Conservation (phyloP, 2,888 invertebrate genomes). For the Lasioglossum villosulum region DNA sequence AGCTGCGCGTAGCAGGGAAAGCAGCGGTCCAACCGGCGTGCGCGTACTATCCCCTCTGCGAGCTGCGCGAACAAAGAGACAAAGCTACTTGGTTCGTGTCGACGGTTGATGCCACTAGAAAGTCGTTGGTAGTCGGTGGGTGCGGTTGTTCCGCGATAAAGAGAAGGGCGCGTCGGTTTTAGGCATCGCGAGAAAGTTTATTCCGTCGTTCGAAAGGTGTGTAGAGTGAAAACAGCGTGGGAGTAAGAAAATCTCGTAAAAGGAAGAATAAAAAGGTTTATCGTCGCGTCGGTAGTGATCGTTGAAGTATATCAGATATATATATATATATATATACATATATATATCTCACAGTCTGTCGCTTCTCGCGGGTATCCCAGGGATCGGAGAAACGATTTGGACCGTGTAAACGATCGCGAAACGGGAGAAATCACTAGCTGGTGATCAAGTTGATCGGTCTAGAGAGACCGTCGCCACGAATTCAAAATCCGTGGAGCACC, state of each 20-base stretch:
- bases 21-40: slow-evolving; percentile 62
- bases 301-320: slow-evolving; percentile 2
- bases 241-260: slow-evolving; percentile 11
- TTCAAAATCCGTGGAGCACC: slow-evolving; percentile 4
- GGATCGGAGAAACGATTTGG: slow-evolving; percentile 45
- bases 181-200: slow-evolving; percentile 60
- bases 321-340: too few species aligned
- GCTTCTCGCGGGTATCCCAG: slow-evolving; percentile 27
- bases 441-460: background rate
- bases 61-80: slow-evolving; percentile 78
- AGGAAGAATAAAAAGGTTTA: background rate
- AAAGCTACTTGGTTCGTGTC: slow-evolving; percentile 74
- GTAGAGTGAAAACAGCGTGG: slow-evolving; percentile 40
- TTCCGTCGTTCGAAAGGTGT: slow-evolving; percentile 28
- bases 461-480: background rate
- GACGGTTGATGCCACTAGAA: slow-evolving; percentile 78
- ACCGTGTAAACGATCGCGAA: slow-evolving; percentile 8
- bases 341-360: slow-evolving; percentile 15
- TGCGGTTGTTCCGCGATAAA: slow-evolving; percentile 64
- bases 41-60: slow-evolving; percentile 62
- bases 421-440: background rate
- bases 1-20: slow-evolving; percentile 31
- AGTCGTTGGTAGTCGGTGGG: slow-evolving; percentile 77
- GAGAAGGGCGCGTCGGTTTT: slow-evolving; percentile 50
- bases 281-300: slow-evolving; percentile 8